These are phyloP conservation scores for Crambe crambe DNA, from an alignment of 37 sponge, comb jelly and placozoan species.

Conservation along the genomic window DNA sequence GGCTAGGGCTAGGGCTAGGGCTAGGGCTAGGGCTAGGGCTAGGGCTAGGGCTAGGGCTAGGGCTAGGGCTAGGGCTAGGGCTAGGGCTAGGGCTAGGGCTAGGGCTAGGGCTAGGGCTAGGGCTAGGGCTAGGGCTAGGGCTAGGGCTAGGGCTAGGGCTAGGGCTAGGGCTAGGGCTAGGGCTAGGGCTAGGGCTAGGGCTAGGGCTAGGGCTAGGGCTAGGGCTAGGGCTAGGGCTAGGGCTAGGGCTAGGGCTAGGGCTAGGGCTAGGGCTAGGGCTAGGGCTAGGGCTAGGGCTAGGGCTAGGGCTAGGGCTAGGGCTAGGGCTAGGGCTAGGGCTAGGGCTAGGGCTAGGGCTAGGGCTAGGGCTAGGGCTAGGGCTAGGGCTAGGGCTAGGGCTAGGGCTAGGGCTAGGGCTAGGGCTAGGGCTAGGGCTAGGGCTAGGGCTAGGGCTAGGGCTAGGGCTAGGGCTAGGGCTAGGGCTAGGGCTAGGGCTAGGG, in stretches of 20 bases:
- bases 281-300: slow-evolving; percentile 1
- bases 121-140: slow-evolving; percentile 1
- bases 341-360: slow-evolving; percentile 1
- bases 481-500: slow-evolving; percentile 1
- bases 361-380: slow-evolving; percentile 1
- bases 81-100: slow-evolving; percentile 1
- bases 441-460: slow-evolving; percentile 1
- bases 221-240: slow-evolving; percentile 1
- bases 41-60: slow-evolving; percentile 1
- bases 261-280: slow-evolving; percentile 1
- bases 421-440: slow-evolving; percentile 1
- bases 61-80: slow-evolving; percentile 1
- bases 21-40: slow-evolving; percentile 1
- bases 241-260: slow-evolving; percentile 1
- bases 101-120: slow-evolving; percentile 1
- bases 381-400: slow-evolving; percentile 1
- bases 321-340: slow-evolving; percentile 1
- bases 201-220: slow-evolving; percentile 1
- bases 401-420: slow-evolving; percentile 1
- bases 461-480: slow-evolving; percentile 1
- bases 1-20: slow-evolving; percentile 1
- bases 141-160: slow-evolving; percentile 1
- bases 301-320: slow-evolving; percentile 1
- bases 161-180: slow-evolving; percentile 1
- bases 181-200: slow-evolving; percentile 1